Evolutionary conservation across 2,888 invertebrate genomes (phyloP), one percentile per base, ranked within the genome.

Genomic region (Coelogynopora nodosa): DNA sequence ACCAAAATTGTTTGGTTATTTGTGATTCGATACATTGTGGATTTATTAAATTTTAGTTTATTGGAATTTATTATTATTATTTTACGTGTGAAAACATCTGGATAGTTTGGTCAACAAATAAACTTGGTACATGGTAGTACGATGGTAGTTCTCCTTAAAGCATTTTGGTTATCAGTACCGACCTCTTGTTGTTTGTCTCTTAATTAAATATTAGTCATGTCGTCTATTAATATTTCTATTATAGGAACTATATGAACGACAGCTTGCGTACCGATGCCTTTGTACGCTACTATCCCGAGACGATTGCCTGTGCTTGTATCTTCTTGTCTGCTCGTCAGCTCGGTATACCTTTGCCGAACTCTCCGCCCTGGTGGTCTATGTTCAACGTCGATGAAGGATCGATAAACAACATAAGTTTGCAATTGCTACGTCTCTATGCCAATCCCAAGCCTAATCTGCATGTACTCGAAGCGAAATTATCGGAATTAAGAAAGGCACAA

Each of bases 241-340:
- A 1, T 90, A 94, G 94, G 94, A 98, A 98, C 92, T 99, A 98
- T 92, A 99, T 99, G 98, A 99, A 99, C 92, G 99, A 99, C 93
- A 96, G 98, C 0, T 93, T 99, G 83, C 94, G 98, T 49, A 97
- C 98, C 0, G 97, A 98, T 92, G 97, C 97, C 0, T 99, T 99
- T 92, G 95, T 98, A 91, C 94, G 97, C 82, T 97, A 96, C 91
- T 95, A 95, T 87, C 98, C 99, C 0, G 99, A 99, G 92, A 96
- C 97, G 0, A 97, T 99, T 87, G 99, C 99, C 0, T 98, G 98
- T 92, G 98, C 98, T n/a, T 99, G 99, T 92, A 97, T 99, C 89
- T 97, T 96, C 92, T 93, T 99, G 84, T 97, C 98, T 49, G 96
- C 97, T 0, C 94, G 98, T 23, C 95, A 96, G 90, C 93, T 97